Base-by-base conservation (phyloP, 2,797 vertebrate species). In the Crax fasciolata region DNA sequence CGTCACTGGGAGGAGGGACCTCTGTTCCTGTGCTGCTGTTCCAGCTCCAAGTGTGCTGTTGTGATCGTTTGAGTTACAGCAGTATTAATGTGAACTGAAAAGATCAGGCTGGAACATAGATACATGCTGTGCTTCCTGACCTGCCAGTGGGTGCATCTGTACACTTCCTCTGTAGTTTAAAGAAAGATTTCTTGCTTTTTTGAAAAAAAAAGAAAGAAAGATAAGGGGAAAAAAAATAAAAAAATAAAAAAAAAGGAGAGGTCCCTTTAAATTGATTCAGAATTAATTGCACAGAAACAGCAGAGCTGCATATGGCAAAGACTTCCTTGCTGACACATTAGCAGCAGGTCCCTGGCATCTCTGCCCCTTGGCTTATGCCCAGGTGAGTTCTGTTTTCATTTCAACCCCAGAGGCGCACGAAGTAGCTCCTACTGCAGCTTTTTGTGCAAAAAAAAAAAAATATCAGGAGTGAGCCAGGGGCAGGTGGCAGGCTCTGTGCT, bases 281-380 rank as follows among this genome's bases (percentile, higher is more conserved):
- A 39, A 84, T 21, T 88, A 75, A 72, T 58, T 66, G 62, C 35
- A 15, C 63, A 78, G 78, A 67, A 90, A 43, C 58, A 88, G 55
- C 79, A 83, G 73, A 51, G 2, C 3, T 80, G 46, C 91, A 86
- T 66, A 66, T 93, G 85, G 83, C 87, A 93, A 88, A 87, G 73
- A 76, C 79, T 88, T 62, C 80, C 73, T 94, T 77, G 46, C 89
- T 91, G 87, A 58, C 79, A 91, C 58, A 39, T 93, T 72, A 81
- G 46, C 83, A 95, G 88, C 84, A 83, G 72, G 65, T 95, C 68
- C 52, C 52, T 4, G 0, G 75, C 79, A 51, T 49, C 81, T 89
- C 79, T 49, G 43, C 15, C 68, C 41, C 41, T 67, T 70, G 84
- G 71, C 89, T 96, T 46, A 67, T 70, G 74, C 19, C 3, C 1